Conservation (phyloP, 1,140 invertebrate genomes). For the Druon quercuslanigerum region DNA sequence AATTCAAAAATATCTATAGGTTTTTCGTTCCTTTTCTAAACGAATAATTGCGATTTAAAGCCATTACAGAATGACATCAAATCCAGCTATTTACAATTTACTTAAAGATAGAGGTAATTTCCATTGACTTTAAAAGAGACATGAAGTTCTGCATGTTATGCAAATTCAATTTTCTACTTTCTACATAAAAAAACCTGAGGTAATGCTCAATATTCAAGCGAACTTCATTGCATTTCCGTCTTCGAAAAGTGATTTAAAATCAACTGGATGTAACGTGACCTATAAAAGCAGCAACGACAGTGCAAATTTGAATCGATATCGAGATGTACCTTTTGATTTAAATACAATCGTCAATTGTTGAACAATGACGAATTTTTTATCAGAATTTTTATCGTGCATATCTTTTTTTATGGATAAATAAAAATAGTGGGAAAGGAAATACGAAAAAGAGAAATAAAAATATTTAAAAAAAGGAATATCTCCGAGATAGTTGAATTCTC, state of each 20-base stretch:
- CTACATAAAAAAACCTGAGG: not conserved
- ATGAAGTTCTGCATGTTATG: not conserved
- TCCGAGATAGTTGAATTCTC: no score
- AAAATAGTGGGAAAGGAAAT: not conserved
- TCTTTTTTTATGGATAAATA: constrained; percentile 4
- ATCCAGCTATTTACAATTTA: no score
- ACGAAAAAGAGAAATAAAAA: no score
- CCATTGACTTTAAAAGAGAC: not conserved
- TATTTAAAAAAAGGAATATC: no score
- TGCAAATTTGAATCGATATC: not conserved
- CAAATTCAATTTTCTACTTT: not conserved
- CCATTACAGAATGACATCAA: no score
- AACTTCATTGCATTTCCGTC: not conserved
- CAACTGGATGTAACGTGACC: constrained; percentile 17
- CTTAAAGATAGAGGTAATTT: no score
- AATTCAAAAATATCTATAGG: no score
- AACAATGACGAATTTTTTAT: constrained; percentile 6
- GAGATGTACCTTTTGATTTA: not conserved
- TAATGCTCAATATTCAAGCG: not conserved
- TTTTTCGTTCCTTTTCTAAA: no score
- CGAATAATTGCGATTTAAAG: no score
- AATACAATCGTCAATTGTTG: constrained; percentile 13
- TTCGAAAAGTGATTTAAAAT: constrained; percentile 3
- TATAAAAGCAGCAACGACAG: not conserved
- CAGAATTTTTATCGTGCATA: not conserved